A percentile compares a stretch with the other conserved stretches of the same genome.
phyloP scores from a whole-genome alignment of 23 tunicate genomes.

The Botrylloides violaceus region DNA sequence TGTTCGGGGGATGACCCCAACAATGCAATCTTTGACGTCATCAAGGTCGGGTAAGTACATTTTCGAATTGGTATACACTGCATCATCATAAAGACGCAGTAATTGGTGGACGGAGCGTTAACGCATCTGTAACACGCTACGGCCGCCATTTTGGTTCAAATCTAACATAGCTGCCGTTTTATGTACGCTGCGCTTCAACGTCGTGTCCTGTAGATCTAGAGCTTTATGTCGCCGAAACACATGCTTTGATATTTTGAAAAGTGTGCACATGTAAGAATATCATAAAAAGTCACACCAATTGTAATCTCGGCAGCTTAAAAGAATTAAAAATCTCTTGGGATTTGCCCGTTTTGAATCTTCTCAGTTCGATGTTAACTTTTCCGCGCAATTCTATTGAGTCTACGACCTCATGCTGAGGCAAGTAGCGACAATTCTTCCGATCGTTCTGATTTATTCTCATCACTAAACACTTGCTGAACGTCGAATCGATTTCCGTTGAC shows the following conservation, averaged over 20 bases:
- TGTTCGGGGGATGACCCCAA: slow-evolving; percentile 18
- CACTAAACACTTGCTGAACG: background rate
- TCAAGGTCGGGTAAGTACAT: slow-evolving; percentile 60
- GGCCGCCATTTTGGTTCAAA: background rate
- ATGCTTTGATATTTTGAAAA: too few relatives aligned
- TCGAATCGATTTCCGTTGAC: background rate
- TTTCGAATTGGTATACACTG: too few relatives aligned
- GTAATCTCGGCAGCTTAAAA: background rate
- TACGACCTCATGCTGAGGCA: background rate
- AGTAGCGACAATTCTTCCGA: background rate
- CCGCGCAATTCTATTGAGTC: background rate
- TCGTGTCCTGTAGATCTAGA: too few relatives aligned
- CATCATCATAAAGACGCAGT: too few relatives aligned
- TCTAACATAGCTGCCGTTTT: too few relatives aligned
- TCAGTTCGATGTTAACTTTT: background rate
- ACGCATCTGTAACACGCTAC: background rate
- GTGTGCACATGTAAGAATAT: background rate
- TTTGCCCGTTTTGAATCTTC: background rate
- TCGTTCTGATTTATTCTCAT: background rate
- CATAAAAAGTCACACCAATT: background rate
- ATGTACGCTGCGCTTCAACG: too few relatives aligned
- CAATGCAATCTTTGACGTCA: slow-evolving; percentile 34
- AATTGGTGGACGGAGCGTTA: too few relatives aligned
- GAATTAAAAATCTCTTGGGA: background rate
- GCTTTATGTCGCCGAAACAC: too few relatives aligned